Evolutionary conservation across 2,888 invertebrate genomes (phyloP).

Genomic region (Cephalotes varians): DNA sequence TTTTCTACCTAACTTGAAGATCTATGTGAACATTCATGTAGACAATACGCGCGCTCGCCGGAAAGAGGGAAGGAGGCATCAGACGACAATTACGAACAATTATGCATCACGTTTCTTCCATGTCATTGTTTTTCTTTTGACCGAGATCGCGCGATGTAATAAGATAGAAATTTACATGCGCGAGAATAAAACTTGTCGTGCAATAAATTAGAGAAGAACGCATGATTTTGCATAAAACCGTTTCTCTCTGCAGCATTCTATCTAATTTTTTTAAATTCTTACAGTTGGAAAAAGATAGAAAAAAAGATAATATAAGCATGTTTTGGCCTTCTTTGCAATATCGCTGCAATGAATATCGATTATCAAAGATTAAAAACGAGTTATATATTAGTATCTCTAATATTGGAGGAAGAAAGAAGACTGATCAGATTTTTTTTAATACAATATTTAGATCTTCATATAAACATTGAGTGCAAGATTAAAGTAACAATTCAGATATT

Average conservation of each 20-base stretch:
- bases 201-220: background rate
- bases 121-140: background rate
- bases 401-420: background rate
- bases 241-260: background rate
- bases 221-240: background rate
- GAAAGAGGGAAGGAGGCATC: conserved; percentile 24
- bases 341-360: background rate
- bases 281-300: background rate
- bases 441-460: background rate
- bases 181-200: background rate
- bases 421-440: background rate
- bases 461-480: background rate
- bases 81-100: conserved; percentile 26
- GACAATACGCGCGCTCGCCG: conserved; percentile 17
- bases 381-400: background rate
- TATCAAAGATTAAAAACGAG: background rate
- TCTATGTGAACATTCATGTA: conserved; percentile 12
- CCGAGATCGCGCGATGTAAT: conserved; percentile 7
- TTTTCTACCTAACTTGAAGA: conserved; percentile 8
- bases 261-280: background rate
- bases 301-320: background rate
- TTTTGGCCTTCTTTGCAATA: background rate
- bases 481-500: background rate
- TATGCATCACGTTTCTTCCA: background rate
- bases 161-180: conserved; percentile 18